Evolutionary conservation across 2,888 invertebrate species (phyloP).

Genomic region (Julus scanicus): DNA sequence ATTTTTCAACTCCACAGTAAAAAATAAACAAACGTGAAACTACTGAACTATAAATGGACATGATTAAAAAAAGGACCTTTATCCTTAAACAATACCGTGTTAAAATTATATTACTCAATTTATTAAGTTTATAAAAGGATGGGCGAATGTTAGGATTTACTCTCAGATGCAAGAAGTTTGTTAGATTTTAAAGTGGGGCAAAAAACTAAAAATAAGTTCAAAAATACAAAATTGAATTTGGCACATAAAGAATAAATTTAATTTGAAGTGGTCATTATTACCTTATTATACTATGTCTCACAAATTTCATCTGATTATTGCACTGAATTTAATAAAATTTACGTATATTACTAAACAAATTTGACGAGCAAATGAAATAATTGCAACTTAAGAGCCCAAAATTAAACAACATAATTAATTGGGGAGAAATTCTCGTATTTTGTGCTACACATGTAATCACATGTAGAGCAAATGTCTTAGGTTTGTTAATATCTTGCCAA

Average conservation of each 20-base stretch:
- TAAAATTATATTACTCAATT: neutral
- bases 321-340: neutral
- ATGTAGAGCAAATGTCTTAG: neutral
- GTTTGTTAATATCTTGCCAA: neutral
- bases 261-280: neutral
- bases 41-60: neutral
- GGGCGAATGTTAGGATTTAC: neutral
- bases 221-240: neutral
- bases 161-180: neutral
- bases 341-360: neutral
- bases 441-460: too few relatives aligned
- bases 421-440: too few relatives aligned
- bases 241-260: neutral
- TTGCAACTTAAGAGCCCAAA: neutral
- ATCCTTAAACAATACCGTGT: neutral
- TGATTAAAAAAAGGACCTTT: neutral
- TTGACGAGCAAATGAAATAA: neutral
- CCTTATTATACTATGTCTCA: neutral
- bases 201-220: neutral
- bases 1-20: neutral
- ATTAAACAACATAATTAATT: neutral
- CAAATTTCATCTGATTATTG: neutral
- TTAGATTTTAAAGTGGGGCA: neutral
- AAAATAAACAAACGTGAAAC: too few relatives aligned
- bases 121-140: neutral